Base-by-base conservation (phyloP, 1,140 invertebrate genomes). In the Asbolus verrucosus region DNA sequence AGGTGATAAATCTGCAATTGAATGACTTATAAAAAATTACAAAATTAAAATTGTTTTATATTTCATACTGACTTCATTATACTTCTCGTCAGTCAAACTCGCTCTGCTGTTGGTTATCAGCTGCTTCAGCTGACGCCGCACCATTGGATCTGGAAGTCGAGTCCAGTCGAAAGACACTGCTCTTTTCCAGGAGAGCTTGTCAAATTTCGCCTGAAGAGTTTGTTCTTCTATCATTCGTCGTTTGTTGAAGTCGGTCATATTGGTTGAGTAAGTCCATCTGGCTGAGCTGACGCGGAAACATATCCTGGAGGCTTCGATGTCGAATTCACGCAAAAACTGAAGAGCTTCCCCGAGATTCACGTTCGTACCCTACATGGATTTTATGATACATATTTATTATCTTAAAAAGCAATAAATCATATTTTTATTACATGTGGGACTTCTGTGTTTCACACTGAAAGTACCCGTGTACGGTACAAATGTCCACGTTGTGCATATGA, bases 241-340 rank as follows among this genome's bases (percentile, higher is more conserved):
- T 18, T 87, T 85, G 80, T 92, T 93, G 18, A 77, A 76, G 62
- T 91, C 90, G 0, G 91, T 93, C 38, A 93, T 88, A 78, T 94
- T 94, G 2, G 91, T 93, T 6, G 88, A 88, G 71, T 90, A 94
- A 66, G 86, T 86, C 92, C 92, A 94, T 72, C 91, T 89, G 0
- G 90, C 86, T 41, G 83, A 85, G 66, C 86, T 90, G 0, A 91
- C 87, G 73, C 85, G 86, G 70, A 73, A 90, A 74, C 91, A 93
- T 84, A 91, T 88, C n/a, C 83, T 82, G 0, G 88, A 85, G 0
- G 89, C 91, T 80, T 91, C 90, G 2, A 83, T 82, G 73, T 93
- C 89, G 73, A 91, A 92, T 78, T 92, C 89, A 8, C 86, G 80
- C 0, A 93, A 83, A 77, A 92, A 93, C 74, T 90, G 87, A 14